Evolutionary conservation across 35 echinoderm and acorn worm genomes (phyloP).

Genomic region (Hemicentrotus pulcherrimus): DNA sequence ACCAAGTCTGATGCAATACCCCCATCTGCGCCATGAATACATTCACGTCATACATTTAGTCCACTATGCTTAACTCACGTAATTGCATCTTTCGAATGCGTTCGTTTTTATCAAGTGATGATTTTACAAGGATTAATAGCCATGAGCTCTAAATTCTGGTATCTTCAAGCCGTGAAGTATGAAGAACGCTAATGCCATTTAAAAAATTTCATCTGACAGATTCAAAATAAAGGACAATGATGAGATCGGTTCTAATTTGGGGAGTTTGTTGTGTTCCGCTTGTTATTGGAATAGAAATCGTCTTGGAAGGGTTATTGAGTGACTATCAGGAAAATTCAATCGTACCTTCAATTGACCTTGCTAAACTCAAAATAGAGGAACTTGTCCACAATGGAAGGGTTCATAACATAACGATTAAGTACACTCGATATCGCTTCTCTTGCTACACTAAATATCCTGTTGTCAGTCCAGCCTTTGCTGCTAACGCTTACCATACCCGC

Average conservation of each 20-base stretch:
- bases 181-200: neutral
- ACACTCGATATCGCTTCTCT: neutral
- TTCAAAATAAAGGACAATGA: neutral
- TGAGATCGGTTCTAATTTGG: neutral
- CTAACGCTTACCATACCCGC: conserved; percentile 5
- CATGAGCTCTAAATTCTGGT: neutral
- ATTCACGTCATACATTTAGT: too few species aligned
- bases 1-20: too few species aligned
- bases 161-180: neutral
- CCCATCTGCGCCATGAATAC: too few species aligned
- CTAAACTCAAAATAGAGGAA: neutral
- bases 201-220: neutral
- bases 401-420: neutral
- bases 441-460: neutral
- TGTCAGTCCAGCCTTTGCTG: neutral
- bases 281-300: neutral
- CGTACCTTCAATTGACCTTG: conserved; percentile 23
- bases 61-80: too few species aligned
- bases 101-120: too few species aligned
- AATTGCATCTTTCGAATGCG: too few species aligned
- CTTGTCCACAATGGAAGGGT: neutral
- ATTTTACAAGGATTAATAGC: too few species aligned
- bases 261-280: neutral
- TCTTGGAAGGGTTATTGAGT: neutral
- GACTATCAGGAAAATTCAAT: neutral